Conservation (phyloP, 2,113 vertebrate genomes). For the Donacobius atricapilla region DNA sequence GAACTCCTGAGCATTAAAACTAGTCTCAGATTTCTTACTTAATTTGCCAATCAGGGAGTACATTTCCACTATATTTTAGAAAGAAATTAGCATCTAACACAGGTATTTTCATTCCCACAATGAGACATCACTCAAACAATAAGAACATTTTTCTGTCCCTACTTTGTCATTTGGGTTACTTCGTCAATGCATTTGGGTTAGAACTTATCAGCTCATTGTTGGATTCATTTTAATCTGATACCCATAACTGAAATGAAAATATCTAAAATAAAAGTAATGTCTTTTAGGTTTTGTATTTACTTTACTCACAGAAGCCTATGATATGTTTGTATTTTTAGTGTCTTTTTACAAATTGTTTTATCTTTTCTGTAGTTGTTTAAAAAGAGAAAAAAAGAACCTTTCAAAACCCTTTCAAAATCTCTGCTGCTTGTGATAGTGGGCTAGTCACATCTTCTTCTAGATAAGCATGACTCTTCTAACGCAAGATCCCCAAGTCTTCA, state of each 20-base stretch:
- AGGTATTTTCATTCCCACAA: not conserved
- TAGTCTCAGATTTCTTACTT: not conserved
- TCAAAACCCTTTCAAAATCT: not conserved
- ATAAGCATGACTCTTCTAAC: not conserved
- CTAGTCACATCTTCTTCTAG: not conserved
- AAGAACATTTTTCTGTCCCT: not conserved
- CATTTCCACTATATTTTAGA: not conserved
- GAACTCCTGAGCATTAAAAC: not conserved
- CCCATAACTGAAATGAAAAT: not conserved
- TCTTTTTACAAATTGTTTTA: not conserved
- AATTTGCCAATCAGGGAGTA: not conserved
- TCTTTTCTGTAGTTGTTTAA: not conserved
- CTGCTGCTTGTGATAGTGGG: rapidly evolving
- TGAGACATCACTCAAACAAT: not conserved
- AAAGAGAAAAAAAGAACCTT: not conserved
- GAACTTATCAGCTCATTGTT: not conserved
- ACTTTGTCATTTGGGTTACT: not conserved
- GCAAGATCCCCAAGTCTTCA: not conserved
- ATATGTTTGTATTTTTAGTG: not conserved
- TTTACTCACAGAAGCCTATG: not conserved
- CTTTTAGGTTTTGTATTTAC: not conserved
- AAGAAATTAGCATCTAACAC: not conserved
- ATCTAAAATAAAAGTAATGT: not conserved
- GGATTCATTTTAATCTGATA: not conserved
- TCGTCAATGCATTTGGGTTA: not conserved